Percentiles rank a stretch among this genome's conserved stretches.
These are phyloP conservation scores for Dendrocincla tyrannina DNA, from an alignment of 2,797 vertebrate genomes.

Conservation along the genomic window DNA sequence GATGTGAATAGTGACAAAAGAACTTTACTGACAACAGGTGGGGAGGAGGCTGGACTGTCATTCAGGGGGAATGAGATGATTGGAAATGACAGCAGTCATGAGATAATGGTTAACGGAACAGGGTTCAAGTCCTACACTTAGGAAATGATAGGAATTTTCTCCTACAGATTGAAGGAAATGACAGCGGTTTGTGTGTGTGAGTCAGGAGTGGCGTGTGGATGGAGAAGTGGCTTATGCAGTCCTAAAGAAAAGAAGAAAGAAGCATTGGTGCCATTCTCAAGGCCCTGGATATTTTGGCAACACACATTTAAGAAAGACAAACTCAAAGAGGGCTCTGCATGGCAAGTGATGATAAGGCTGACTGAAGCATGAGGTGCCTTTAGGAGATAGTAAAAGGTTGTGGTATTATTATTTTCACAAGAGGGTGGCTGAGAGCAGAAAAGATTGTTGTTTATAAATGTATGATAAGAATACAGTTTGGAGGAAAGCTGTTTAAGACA, in stretches of 20 bases:
- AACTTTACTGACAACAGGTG: background rate
- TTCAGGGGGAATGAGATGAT: background rate
- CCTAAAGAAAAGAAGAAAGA: background rate
- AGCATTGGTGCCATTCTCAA: rapidly evolving
- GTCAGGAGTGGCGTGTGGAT: background rate
- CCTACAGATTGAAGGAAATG: background rate
- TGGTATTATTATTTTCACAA: background rate
- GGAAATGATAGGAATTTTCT: background rate
- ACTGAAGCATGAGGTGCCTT: background rate
- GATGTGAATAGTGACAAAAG: background rate
- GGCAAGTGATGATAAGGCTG: background rate
- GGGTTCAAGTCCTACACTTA: background rate
- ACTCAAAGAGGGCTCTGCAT: background rate
- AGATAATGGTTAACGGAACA: background rate
- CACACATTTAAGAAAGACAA: background rate
- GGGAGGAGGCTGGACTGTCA: background rate
- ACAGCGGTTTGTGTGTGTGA: background rate
- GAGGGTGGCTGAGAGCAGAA: background rate
- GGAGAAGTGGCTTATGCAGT: background rate
- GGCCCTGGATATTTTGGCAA: background rate
- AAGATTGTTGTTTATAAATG: background rate
- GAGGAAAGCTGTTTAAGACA: background rate
- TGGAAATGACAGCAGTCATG: background rate
- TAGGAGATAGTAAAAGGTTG: background rate
- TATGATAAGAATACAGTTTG: background rate